phyloP scores from a whole-genome alignment of 2,888 invertebrate genomes.

The Agonopterix heracliana region DNA sequence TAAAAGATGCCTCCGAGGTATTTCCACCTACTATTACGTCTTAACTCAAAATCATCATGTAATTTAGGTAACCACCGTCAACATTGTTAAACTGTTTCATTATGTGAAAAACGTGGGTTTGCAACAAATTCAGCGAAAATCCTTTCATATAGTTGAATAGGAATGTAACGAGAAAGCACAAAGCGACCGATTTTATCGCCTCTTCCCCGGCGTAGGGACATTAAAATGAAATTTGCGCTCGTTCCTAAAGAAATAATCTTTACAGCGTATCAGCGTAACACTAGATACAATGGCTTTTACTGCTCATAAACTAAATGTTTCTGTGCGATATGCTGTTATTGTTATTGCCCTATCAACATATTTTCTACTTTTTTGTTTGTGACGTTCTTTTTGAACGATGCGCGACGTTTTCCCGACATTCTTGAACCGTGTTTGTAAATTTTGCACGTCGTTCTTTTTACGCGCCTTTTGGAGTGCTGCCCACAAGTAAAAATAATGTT shows the following conservation, averaged over 20 bases:
- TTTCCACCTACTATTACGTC: too few species aligned
- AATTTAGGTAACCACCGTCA: neutral
- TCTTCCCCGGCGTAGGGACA: constrained; percentile 17
- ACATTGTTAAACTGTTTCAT: constrained; percentile 5
- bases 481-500: too few species aligned
- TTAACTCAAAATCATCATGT: too few species aligned
- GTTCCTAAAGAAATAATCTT: constrained; percentile 21
- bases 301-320: constrained; percentile 4
- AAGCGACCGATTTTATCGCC: constrained; percentile 31
- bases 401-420: too few species aligned
- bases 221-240: constrained; percentile 39
- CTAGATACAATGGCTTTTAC: constrained; percentile 12
- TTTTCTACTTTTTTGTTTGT: neutral
- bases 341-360: neutral
- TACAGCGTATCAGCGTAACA: constrained; percentile 11
- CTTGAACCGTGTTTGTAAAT: too few species aligned
- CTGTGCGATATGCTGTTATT: constrained; percentile 4
- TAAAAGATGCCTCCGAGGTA: too few species aligned
- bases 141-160: constrained; percentile 27
- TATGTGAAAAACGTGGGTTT: constrained; percentile 1
- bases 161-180: constrained; percentile 28
- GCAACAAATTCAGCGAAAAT: constrained; percentile 16
- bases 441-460: too few species aligned
- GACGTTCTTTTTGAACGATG: too few species aligned
- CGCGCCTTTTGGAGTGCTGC: too few species aligned